Evolutionary conservation across 2,113 vertebrate genomes (phyloP).

Genomic region (Varanus komodoensis): DNA sequence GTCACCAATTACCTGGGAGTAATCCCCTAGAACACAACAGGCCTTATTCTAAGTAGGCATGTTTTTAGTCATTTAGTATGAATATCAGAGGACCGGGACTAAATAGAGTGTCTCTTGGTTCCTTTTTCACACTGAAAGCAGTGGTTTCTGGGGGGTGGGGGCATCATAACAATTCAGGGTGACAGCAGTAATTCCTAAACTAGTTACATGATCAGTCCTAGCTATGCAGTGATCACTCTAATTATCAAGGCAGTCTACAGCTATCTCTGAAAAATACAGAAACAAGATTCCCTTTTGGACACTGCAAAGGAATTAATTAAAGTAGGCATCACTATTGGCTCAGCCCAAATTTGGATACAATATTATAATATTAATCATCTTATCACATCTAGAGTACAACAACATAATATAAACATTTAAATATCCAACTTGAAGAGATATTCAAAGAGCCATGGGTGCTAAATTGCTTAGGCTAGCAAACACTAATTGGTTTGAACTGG

Average conservation of each 20-base stretch:
- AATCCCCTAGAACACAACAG: background rate
- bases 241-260: background rate
- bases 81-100: background rate
- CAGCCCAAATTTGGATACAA: too few species aligned
- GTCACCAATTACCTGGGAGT: background rate
- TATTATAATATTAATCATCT: too few species aligned
- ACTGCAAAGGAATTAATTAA: too few species aligned
- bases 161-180: background rate
- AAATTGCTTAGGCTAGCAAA: background rate
- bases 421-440: background rate
- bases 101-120: background rate
- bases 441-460: background rate
- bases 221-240: background rate
- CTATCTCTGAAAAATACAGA: too few species aligned
- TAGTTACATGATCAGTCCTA: background rate
- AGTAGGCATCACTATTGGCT: too few species aligned
- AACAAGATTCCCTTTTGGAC: too few species aligned
- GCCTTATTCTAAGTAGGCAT: background rate
- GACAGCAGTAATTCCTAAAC: background rate
- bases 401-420: too few species aligned
- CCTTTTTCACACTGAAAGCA: background rate
- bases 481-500: background rate
- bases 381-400: too few species aligned
- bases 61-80: background rate
- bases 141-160: background rate